phyloP scores from a whole-genome alignment of 2,113 vertebrate species.

The Zosterops lateralis region DNA sequence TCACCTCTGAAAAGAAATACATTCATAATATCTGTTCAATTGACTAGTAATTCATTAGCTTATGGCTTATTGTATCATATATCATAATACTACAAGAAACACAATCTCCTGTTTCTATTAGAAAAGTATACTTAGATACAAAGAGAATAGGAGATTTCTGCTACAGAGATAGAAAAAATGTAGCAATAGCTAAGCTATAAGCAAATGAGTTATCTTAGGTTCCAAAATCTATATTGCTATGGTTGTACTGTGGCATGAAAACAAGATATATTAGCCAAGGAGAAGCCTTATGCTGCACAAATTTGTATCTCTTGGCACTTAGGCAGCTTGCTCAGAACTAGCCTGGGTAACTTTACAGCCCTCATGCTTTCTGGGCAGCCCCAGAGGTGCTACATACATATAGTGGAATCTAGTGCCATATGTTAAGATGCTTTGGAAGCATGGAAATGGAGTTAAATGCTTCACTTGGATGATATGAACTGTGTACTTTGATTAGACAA shows the following conservation, averaged over 20 bases:
- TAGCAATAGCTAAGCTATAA: background rate
- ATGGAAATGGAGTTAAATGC: background rate
- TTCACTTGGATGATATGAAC: background rate
- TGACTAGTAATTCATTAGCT: background rate
- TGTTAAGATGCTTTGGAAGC: background rate
- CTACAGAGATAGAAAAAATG: background rate
- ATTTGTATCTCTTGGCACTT: background rate
- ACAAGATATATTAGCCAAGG: background rate
- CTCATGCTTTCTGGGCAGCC: background rate
- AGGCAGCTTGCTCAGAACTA: background rate
- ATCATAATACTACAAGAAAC: background rate
- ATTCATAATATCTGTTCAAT: background rate
- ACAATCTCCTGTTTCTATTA: background rate
- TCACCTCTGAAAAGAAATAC: background rate
- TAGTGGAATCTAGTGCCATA: background rate
- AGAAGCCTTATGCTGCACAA: background rate
- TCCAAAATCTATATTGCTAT: background rate
- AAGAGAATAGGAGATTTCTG: background rate
- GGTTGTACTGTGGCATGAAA: background rate
- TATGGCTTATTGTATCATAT: background rate
- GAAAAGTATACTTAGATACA: background rate
- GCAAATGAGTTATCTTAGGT: background rate
- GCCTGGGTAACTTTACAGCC: background rate
- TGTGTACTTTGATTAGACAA: background rate
- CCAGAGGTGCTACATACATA: background rate